These are phyloP conservation scores for Propithecus deckenii DNA, from an alignment of 2,797 vertebrate species.

Conservation along the genomic window DNA sequence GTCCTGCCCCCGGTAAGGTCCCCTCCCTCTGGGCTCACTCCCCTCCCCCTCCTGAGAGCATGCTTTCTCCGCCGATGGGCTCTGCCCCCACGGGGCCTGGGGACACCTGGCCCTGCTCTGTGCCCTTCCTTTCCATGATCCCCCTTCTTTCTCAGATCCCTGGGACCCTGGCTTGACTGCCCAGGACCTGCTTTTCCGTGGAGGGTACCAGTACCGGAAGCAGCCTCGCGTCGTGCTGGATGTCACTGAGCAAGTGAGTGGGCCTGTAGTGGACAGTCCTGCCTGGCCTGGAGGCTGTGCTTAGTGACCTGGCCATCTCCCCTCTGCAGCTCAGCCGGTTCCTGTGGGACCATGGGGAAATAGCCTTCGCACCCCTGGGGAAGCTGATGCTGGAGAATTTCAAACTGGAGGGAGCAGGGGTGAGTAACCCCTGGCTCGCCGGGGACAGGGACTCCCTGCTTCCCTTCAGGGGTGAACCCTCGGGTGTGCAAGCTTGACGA, in stretches of 20 bases:
- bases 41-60: neutral
- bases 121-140: neutral
- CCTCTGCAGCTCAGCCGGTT: slow-evolving; percentile 80
- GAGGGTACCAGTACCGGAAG: neutral
- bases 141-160: slow-evolving; percentile 42
- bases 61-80: neutral
- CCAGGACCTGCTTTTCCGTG: slow-evolving; percentile 72
- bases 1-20: slow-evolving; percentile 60
- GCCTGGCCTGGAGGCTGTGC: rapidly evolving
- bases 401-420: slow-evolving; percentile 76
- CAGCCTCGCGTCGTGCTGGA: slow-evolving; percentile 51
- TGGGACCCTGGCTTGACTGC: slow-evolving; percentile 72
- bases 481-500: neutral
- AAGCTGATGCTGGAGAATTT: slow-evolving; percentile 84
- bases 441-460: neutral
- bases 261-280: rapidly evolving
- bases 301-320: neutral
- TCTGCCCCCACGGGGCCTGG: neutral
- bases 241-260: slow-evolving; percentile 71
- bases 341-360: slow-evolving; percentile 84
- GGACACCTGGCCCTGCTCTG: neutral
- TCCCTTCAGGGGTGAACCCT: rapidly evolving
- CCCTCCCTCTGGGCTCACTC: neutral
- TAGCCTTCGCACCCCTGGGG: slow-evolving; percentile 84
- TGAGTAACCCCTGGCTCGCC: neutral